These are phyloP conservation scores for Anguilla megastoma DNA, from an alignment of 2,797 vertebrate species.

Conservation along the genomic window DNA sequence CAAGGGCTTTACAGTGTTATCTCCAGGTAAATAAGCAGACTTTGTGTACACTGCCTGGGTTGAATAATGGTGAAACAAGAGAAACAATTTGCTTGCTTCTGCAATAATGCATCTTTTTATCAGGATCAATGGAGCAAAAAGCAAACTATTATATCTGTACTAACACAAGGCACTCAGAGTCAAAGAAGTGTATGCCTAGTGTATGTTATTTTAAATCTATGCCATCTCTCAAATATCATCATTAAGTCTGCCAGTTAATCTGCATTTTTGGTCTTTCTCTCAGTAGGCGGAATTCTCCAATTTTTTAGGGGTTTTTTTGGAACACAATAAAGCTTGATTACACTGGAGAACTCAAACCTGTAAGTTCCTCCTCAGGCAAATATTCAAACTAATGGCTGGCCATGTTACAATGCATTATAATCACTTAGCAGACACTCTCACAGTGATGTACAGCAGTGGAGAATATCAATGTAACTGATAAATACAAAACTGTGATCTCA, in stretches of 20 bases:
- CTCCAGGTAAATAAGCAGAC: not conserved
- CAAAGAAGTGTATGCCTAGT: not conserved
- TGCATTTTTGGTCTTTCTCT: not conserved
- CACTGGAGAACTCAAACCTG: not conserved
- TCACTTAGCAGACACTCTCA: too few species aligned
- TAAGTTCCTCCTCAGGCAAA: not conserved
- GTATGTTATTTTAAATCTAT: too few species aligned
- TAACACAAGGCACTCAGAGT: slow-evolving; percentile 12
- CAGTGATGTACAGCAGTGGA: too few species aligned
- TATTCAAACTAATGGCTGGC: too few species aligned
- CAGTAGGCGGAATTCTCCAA: not conserved
- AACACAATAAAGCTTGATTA: not conserved
- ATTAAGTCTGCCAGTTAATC: not conserved
- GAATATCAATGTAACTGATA: not conserved
- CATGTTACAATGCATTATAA: not conserved
- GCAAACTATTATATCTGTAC: not conserved
- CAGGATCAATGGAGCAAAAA: not conserved
- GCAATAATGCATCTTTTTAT: not conserved
- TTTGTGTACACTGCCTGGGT: not conserved
- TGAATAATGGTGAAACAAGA: not conserved
- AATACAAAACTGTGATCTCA: not conserved
- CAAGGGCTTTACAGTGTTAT: not conserved
- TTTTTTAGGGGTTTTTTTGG: not conserved
- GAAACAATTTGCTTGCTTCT: not conserved
- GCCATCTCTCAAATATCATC: too few species aligned